Conservation (phyloP, 2,888 invertebrate species). For the Gymnosoma rotundatum region DNA sequence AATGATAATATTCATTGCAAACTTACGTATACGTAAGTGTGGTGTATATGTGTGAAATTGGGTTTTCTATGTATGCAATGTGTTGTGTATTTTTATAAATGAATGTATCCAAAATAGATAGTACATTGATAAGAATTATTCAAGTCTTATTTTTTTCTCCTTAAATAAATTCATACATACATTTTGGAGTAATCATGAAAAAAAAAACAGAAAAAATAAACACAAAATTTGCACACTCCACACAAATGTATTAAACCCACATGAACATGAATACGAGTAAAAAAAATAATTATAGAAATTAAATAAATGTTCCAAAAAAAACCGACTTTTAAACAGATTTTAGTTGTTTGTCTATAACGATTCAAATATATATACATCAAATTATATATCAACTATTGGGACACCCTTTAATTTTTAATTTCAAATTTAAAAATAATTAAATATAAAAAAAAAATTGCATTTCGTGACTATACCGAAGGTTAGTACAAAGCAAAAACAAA, state of each 20-base stretch:
- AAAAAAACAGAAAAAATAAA: slow-evolving; percentile 29
- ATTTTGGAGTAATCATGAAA: slow-evolving; percentile 51
- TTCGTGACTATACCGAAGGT: no score
- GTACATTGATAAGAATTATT: slow-evolving; percentile 77
- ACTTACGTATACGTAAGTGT: slow-evolving; percentile 16
- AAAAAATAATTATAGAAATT: not conserved
- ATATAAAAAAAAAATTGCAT: no score
- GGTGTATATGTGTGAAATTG: not conserved
- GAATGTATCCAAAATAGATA: slow-evolving; percentile 80
- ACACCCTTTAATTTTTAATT: no score
- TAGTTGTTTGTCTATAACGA: no score
- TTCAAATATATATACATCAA: no score
- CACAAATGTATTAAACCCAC: slow-evolving; percentile 15
- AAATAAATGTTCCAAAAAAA: no score
- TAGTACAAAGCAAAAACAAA: no score
- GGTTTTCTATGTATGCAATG: slow-evolving; percentile 41
- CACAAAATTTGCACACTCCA: slow-evolving; percentile 15
- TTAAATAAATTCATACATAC: slow-evolving; percentile 38
- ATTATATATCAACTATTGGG: no score
- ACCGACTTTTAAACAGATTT: no score
- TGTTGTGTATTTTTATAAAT: slow-evolving; percentile 75
- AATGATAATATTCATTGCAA: slow-evolving; percentile 41
- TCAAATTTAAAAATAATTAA: no score
- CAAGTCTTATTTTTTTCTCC: slow-evolving; percentile 30
- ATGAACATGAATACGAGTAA: not conserved